A percentile compares a stretch with the other conserved stretches of the same genome.
Evolutionary conservation across 1,140 invertebrate species (phyloP).

Genomic region (Ceratosolen solmsi): DNA sequence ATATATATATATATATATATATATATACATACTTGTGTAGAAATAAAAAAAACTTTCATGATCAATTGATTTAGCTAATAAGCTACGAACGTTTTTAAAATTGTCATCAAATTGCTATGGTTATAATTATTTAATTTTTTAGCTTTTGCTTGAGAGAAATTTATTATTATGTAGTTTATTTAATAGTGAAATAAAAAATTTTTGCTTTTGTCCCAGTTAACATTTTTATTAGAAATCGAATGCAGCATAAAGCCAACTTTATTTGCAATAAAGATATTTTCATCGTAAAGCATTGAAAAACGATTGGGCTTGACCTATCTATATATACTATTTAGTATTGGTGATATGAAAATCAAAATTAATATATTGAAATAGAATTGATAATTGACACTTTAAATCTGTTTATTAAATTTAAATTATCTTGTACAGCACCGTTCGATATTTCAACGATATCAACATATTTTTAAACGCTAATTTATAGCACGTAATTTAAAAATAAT

Average conservation of each 20-base stretch:
- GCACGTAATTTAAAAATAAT: background rate
- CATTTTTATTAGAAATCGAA: slow-evolving; percentile 36
- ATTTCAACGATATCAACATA: background rate
- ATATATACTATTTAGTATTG: slow-evolving; percentile 3
- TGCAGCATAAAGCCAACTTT: slow-evolving; percentile 25
- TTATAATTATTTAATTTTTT: slow-evolving; percentile 1
- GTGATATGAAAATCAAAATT: background rate
- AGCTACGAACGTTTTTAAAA: too few species aligned
- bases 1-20: too few species aligned
- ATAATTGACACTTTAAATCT: background rate
- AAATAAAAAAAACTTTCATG: too few species aligned
- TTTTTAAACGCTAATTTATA: background rate
- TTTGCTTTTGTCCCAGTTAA: slow-evolving; percentile 25
- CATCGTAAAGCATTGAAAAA: slow-evolving; percentile 11
- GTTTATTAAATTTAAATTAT: background rate
- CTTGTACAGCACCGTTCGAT: background rate
- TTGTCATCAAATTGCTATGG: background rate
- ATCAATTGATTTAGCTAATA: too few species aligned
- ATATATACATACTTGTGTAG: too few species aligned
- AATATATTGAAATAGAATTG: background rate
- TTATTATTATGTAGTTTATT: slow-evolving; percentile 13
- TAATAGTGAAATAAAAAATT: slow-evolving; percentile 30
- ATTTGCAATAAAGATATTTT: slow-evolving; percentile 34
- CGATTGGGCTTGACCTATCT: slow-evolving; percentile 6
- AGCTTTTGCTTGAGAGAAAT: background rate